These are phyloP conservation scores for Limnephilus rhombicus DNA, from an alignment of 2,888 invertebrate species.

Conservation along the genomic window DNA sequence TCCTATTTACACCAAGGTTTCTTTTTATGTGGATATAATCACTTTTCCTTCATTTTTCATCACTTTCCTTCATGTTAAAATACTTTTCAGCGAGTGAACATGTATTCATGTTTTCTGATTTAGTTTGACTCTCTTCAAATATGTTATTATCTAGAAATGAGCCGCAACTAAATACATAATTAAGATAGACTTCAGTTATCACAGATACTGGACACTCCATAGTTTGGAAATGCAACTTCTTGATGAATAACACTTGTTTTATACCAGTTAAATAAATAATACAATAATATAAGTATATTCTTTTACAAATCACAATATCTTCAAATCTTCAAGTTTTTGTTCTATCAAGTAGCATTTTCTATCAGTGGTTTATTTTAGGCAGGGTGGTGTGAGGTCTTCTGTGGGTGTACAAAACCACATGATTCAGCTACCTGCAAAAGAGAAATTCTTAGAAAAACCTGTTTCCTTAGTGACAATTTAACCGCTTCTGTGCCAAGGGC, in stretches of 20 bases:
- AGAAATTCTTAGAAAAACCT: neutral
- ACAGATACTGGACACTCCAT: constrained; percentile 53
- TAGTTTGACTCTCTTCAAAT: neutral
- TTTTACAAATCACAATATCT: constrained; percentile 57
- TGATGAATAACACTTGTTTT: constrained; percentile 22
- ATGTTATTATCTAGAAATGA: neutral
- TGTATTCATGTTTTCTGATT: neutral
- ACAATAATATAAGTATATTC: constrained; percentile 45
- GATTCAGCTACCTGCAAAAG: constrained; percentile 50
- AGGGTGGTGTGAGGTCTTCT: constrained; percentile 29
- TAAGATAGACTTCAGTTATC: constrained; percentile 57
- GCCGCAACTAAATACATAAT: constrained; percentile 38
- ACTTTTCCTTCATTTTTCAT: neutral
- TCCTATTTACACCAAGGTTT: neutral
- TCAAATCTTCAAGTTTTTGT: constrained; percentile 49
- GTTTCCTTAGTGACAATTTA: neutral
- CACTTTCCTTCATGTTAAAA: neutral
- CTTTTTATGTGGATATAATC: neutral
- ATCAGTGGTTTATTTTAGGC: constrained; percentile 53
- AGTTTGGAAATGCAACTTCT: constrained; percentile 24
- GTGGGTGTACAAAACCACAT: constrained; percentile 7
- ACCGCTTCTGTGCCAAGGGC: no score
- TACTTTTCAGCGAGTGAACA: neutral
- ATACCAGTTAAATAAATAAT: constrained; percentile 56
- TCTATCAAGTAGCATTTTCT: constrained; percentile 47